Evolutionary conservation across 1,140 invertebrate genomes (phyloP).

Genomic region (Drosophila suzukii): DNA sequence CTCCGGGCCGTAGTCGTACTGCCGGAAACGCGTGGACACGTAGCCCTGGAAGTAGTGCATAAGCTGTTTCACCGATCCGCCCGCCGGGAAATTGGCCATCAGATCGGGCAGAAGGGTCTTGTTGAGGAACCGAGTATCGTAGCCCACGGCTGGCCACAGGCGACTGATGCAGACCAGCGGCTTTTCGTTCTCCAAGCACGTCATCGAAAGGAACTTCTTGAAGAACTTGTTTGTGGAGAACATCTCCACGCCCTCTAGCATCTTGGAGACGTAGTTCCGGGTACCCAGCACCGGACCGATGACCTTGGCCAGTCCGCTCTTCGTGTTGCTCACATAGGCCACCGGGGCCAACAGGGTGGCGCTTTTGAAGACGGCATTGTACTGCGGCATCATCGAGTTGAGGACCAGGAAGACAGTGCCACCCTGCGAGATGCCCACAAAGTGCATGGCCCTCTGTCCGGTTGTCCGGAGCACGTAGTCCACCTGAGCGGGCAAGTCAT

Average conservation of each 20-base stretch:
- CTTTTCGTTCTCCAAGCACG: slow-evolving; percentile 85
- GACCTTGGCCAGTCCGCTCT: slow-evolving; percentile 79
- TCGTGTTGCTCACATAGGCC: slow-evolving; percentile 84
- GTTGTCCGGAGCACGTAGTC: slow-evolving; percentile 87
- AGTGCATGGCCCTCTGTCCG: slow-evolving; percentile 83
- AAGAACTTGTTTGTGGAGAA: slow-evolving; percentile 86
- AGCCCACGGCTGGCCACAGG: slow-evolving; percentile 86
- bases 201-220: slow-evolving; percentile 84
- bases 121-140: slow-evolving; percentile 84
- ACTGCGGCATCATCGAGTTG: slow-evolving; percentile 86
- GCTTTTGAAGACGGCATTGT: slow-evolving; percentile 86
- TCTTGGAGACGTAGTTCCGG: slow-evolving; percentile 83
- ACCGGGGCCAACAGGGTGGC: slow-evolving; percentile 87
- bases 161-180: slow-evolving; percentile 86
- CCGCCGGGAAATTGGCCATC: slow-evolving; percentile 85
- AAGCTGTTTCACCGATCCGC: slow-evolving; percentile 85
- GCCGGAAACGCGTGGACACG: slow-evolving; percentile 75
- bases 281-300: slow-evolving; percentile 74
- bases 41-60: slow-evolving; percentile 86
- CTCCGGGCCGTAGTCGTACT: slow-evolving; percentile 85
- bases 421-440: slow-evolving; percentile 86
- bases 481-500: slow-evolving; percentile 89
- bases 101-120: slow-evolving; percentile 85
- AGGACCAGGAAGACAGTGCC: slow-evolving; percentile 86
- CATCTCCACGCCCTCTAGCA: slow-evolving; percentile 86